These are phyloP conservation scores for Silurus asotus DNA, from an alignment of 2,113 vertebrate species.

Conservation along the genomic window DNA sequence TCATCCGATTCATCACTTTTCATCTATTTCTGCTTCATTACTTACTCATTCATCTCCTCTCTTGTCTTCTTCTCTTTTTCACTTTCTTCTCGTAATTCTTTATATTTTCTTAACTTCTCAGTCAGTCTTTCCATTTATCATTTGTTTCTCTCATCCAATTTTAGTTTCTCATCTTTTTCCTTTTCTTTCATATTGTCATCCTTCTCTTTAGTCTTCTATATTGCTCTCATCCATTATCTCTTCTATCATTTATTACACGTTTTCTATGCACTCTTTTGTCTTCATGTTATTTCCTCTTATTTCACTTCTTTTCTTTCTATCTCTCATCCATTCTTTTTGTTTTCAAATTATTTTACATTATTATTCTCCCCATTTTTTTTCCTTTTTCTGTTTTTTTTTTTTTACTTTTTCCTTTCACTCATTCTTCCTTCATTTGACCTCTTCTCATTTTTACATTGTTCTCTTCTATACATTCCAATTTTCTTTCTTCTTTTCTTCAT, in stretches of 20 bases:
- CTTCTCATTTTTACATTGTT: not conserved
- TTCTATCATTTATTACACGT: conserved; percentile 20
- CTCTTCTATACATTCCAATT: not conserved
- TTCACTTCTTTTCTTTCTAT: not conserved
- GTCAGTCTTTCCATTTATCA: not conserved
- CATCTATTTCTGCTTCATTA: too few species aligned
- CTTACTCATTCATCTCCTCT: too few species aligned
- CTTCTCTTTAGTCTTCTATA: not conserved
- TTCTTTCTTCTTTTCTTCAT: not conserved
- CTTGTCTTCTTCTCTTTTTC: not conserved
- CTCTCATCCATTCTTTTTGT: not conserved
- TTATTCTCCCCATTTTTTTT: not conserved
- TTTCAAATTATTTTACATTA: not conserved
- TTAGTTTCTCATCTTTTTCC: not conserved
- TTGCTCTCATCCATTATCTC: not conserved
- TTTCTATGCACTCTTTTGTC: not conserved
- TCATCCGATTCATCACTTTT: not conserved
- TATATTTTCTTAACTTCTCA: not conserved
- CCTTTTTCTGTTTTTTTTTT: not conserved
- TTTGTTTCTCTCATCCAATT: not conserved
- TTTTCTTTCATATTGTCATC: not conserved
- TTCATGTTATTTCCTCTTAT: not conserved
- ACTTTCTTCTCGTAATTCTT: not conserved
- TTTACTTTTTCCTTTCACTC: not conserved
- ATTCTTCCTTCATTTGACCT: not conserved